Evolutionary conservation across 2,113 vertebrate genomes (phyloP).

Genomic region (Spilogale gracilis): DNA sequence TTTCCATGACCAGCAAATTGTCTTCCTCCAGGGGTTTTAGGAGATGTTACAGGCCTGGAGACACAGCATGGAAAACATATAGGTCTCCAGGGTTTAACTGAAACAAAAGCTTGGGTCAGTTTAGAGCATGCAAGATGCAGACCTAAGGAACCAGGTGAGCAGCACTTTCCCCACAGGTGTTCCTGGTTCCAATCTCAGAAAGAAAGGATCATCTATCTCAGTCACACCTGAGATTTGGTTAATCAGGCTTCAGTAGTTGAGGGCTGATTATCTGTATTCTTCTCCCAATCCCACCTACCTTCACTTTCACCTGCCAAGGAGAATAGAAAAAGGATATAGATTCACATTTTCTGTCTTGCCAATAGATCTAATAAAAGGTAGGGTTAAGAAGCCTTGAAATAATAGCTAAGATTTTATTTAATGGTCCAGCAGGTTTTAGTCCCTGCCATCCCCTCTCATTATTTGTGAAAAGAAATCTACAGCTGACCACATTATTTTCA

Average conservation of each 20-base stretch:
- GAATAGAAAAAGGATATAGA: not conserved
- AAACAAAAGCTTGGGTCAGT: not conserved
- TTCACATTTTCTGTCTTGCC: not conserved
- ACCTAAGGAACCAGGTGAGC: not conserved
- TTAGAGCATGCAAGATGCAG: not conserved
- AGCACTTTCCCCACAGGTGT: not conserved
- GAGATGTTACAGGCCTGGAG: not conserved
- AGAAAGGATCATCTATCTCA: not conserved
- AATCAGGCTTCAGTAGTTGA: not conserved
- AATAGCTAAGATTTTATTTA: not conserved
- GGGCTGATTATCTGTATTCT: not conserved
- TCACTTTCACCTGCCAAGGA: not conserved
- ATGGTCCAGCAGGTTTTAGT: not conserved
- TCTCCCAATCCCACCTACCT: not conserved
- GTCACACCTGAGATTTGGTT: not conserved
- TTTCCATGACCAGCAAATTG: not conserved
- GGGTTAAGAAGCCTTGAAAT: not conserved
- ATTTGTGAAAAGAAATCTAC: not conserved
- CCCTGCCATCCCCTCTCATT: not conserved
- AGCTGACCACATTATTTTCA: not conserved
- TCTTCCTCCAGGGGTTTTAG: not conserved
- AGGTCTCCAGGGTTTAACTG: not conserved
- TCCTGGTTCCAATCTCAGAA: not conserved
- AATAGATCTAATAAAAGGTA: not conserved
- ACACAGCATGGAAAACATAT: not conserved